These are phyloP conservation scores for Misgurnus mizolepis DNA, from an alignment of 2,113 vertebrate genomes.

Conservation along the genomic window DNA sequence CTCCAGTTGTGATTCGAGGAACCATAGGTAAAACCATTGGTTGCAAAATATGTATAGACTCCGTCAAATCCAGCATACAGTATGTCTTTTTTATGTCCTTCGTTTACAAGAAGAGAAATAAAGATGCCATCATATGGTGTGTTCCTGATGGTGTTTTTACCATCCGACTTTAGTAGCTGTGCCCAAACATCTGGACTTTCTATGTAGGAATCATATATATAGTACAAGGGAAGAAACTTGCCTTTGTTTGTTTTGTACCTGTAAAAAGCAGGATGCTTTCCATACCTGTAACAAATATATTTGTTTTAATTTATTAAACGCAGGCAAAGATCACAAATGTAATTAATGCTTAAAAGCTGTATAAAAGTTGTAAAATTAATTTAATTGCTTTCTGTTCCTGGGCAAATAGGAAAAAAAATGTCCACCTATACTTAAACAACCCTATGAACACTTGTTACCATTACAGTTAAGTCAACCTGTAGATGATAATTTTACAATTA, in stretches of 20 bases:
- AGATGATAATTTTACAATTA: no score
- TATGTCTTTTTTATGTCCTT: constrained; percentile 89
- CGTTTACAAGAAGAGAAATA: constrained; percentile 91
- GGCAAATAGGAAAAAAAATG: no score
- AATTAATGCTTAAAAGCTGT: no score
- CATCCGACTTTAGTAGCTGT: constrained; percentile 83
- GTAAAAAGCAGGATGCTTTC: constrained; percentile 92
- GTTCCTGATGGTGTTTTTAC: constrained; percentile 82
- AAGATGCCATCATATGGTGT: constrained; percentile 89
- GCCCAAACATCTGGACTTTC: constrained; percentile 89
- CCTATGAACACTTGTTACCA: no score
- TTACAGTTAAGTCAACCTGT: no score
- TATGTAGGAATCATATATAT: constrained; percentile 96
- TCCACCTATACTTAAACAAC: no score
- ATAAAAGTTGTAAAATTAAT: neutral
- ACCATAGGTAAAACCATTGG: constrained; percentile 95
- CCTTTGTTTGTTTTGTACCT: constrained; percentile 84
- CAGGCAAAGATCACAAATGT: no score
- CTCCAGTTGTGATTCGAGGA: constrained; percentile 93
- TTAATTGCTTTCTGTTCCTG: no score
- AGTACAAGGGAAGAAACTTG: constrained; percentile 88
- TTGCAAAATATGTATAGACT: constrained; percentile 96
- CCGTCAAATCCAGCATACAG: constrained; percentile 92
- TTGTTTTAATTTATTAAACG: neutral
- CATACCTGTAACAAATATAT: constrained; percentile 77